A percentile compares a stretch with the other conserved stretches of the same genome.
These are phyloP conservation scores for Platycheirus rosarum DNA, from an alignment of 2,888 invertebrate genomes.

Conservation along the genomic window DNA sequence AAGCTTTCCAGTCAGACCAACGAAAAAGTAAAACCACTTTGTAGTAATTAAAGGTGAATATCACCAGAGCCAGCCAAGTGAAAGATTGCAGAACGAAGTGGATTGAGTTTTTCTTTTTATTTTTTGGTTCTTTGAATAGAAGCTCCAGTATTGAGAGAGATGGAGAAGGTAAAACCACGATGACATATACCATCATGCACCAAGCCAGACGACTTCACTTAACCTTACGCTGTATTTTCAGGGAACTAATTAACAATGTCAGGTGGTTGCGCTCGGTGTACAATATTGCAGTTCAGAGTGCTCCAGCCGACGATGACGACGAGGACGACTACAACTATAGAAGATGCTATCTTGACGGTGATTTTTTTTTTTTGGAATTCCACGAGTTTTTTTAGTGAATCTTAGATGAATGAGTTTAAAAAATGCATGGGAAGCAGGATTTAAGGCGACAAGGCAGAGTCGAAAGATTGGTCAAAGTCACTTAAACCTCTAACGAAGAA, in stretches of 20 bases:
- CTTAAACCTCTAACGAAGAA: too few relatives aligned
- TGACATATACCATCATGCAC: neutral
- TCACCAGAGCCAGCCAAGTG: conserved; percentile 40
- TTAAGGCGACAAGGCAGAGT: too few relatives aligned
- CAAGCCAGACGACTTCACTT: conserved; percentile 42
- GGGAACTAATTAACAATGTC: conserved; percentile 63
- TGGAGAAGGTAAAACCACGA: neutral
- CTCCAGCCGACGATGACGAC: too few relatives aligned
- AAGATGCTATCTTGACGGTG: too few relatives aligned
- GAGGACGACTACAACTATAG: too few relatives aligned
- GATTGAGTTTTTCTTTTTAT: neutral
- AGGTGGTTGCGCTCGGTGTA: conserved; percentile 47
- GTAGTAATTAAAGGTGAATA: conserved; percentile 65
- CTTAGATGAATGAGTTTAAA: too few relatives aligned
- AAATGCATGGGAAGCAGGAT: too few relatives aligned
- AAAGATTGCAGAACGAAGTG: conserved; percentile 31
- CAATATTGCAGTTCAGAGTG: conserved; percentile 56
- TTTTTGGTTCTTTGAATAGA: neutral
- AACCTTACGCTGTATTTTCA: conserved; percentile 50
- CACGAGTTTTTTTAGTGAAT: too few relatives aligned
- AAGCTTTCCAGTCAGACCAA: conserved; percentile 42
- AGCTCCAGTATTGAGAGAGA: neutral
- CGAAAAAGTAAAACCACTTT: conserved; percentile 64
- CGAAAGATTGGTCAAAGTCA: too few relatives aligned
- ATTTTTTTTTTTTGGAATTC: too few relatives aligned